Conservation (phyloP, 2,888 invertebrate species). For the Aphrophora alni region DNA sequence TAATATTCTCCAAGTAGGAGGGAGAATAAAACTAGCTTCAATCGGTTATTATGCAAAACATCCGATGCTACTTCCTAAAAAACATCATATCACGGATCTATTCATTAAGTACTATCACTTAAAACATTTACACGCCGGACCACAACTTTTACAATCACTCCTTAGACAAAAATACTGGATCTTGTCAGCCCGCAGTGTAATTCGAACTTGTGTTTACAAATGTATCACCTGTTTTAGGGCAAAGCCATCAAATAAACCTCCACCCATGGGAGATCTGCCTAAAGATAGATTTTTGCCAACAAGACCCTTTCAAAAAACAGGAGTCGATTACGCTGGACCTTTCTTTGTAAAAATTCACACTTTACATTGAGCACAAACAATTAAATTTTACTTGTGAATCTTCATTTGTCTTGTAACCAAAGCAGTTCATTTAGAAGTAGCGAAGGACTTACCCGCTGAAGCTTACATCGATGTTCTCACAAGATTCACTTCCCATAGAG, state of each 20-base stretch:
- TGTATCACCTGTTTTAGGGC: slow-evolving; percentile 44
- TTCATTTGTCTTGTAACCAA: slow-evolving; percentile 50
- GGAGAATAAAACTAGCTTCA: slow-evolving; percentile 32
- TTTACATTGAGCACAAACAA: background rate
- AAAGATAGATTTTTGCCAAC: slow-evolving; percentile 31
- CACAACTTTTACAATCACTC: slow-evolving; percentile 40
- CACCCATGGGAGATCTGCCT: too few species aligned
- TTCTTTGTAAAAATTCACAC: slow-evolving; percentile 25
- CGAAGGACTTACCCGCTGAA: slow-evolving; percentile 50
- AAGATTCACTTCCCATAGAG: slow-evolving; percentile 50
- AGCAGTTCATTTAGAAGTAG: slow-evolving; percentile 51
- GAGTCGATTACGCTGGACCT: slow-evolving; percentile 49
- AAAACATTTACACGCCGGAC: slow-evolving; percentile 43
- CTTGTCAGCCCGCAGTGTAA: slow-evolving; percentile 38
- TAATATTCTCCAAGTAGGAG: slow-evolving; percentile 41
- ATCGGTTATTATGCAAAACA: slow-evolving; percentile 29
- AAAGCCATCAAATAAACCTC: background rate
- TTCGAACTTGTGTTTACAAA: slow-evolving; percentile 33
- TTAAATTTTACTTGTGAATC: slow-evolving; percentile 37
- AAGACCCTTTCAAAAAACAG: slow-evolving; percentile 34
- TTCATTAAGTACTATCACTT: slow-evolving; percentile 44
- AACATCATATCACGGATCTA: slow-evolving; percentile 30
- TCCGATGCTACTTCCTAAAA: slow-evolving; percentile 34
- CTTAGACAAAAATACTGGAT: slow-evolving; percentile 44
- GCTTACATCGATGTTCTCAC: slow-evolving; percentile 50